These are phyloP conservation scores for Cerastis leucographa DNA, from an alignment of 2,888 invertebrate genomes.

Conservation along the genomic window DNA sequence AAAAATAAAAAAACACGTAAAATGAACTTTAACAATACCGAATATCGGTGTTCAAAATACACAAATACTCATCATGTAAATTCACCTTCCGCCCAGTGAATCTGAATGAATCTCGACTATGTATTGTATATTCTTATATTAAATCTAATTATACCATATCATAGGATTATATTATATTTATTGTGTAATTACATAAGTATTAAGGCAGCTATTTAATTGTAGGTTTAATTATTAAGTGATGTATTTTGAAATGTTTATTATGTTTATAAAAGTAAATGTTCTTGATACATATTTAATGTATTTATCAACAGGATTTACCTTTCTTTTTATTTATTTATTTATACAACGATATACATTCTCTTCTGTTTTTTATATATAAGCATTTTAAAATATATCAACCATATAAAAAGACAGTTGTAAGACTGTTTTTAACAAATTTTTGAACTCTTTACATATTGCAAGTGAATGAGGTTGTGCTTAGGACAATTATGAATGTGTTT, in stretches of 20 bases:
- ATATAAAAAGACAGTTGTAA: conserved; percentile 54
- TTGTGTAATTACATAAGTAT: conserved; percentile 55
- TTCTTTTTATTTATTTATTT: conserved; percentile 42
- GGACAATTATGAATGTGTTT: conserved; percentile 60
- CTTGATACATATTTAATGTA: neutral
- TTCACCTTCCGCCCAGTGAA: conserved; percentile 20
- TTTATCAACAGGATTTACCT: conserved; percentile 8
- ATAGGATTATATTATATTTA: conserved; percentile 70
- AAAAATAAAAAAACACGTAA: neutral
- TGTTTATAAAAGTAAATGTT: conserved; percentile 8
- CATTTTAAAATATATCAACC: conserved; percentile 54
- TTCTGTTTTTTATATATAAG: conserved; percentile 6
- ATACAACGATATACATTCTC: neutral
- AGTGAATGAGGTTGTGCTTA: conserved; percentile 71
- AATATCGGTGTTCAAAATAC: neutral
- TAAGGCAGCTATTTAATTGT: conserved; percentile 55
- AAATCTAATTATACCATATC: conserved; percentile 69
- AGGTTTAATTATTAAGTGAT: conserved; percentile 37
- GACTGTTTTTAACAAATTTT: conserved; percentile 69
- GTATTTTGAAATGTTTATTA: conserved; percentile 58
- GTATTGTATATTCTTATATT: conserved; percentile 48
- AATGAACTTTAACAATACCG: neutral
- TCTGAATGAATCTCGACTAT: conserved; percentile 39
- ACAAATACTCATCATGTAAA: conserved; percentile 22
- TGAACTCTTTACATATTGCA: conserved; percentile 57